phyloP scores from a whole-genome alignment of 2,113 vertebrate species.

The Calonectris borealis region DNA sequence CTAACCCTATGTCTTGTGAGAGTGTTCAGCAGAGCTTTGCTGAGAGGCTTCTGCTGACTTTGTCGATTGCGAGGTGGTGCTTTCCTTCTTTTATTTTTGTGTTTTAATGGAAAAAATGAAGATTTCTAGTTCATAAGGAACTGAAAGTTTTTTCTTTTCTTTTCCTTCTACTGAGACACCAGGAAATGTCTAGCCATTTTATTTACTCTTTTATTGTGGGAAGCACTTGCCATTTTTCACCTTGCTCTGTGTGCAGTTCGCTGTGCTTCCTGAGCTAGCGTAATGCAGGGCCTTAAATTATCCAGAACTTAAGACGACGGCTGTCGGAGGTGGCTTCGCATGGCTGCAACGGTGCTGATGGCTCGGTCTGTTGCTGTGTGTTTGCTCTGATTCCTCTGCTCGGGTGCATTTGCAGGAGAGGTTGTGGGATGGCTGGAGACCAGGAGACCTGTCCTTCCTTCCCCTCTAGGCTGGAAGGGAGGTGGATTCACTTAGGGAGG shows the following conservation, averaged over 20 bases:
- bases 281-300: background rate
- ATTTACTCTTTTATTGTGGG: background rate
- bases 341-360: background rate
- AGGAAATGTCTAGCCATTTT: background rate
- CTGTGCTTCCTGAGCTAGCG: accelerated
- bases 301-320: accelerated
- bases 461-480: background rate
- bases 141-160: background rate
- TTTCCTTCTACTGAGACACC: background rate
- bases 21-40: background rate
- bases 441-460: background rate
- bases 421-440: background rate
- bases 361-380: background rate
- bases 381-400: background rate
- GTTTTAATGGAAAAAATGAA: background rate
- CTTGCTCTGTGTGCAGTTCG: background rate
- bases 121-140: background rate
- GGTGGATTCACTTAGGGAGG: background rate
- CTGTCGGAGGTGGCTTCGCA: background rate
- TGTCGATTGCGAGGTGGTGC: background rate
- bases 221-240: background rate
- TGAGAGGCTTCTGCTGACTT: background rate
- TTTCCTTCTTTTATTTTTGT: background rate
- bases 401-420: background rate
- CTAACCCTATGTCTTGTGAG: background rate